Conservation (phyloP, 2,888 invertebrate species). For the Drosophila helvetica region DNA sequence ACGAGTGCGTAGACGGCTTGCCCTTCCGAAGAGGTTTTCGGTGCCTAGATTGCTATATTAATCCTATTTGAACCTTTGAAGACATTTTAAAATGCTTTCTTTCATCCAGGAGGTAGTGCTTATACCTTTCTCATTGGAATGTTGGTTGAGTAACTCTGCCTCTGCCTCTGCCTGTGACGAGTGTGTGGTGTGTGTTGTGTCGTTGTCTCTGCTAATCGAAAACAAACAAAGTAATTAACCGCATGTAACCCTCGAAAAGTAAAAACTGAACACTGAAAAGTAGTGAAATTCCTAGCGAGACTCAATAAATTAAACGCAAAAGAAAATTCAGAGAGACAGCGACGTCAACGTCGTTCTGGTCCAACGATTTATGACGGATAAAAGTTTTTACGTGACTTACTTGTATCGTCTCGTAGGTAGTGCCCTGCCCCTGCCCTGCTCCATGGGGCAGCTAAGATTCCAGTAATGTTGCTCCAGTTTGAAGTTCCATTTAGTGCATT, state of each 20-base stretch:
- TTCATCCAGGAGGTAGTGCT: background rate
- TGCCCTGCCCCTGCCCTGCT: slow-evolving; percentile 1
- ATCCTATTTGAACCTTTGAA: too few species aligned
- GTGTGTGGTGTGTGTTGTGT: background rate
- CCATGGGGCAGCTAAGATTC: slow-evolving; percentile 20
- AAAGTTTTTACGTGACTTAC: slow-evolving; percentile 76
- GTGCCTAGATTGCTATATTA: too few species aligned
- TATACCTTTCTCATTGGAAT: slow-evolving; percentile 8
- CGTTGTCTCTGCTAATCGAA: slow-evolving; percentile 43
- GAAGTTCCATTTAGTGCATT: slow-evolving; percentile 68
- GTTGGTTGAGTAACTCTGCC: slow-evolving; percentile 26
- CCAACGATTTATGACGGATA: slow-evolving; percentile 78
- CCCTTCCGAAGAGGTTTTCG: too few species aligned
- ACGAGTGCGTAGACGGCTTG: too few species aligned
- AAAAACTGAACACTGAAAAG: slow-evolving; percentile 52
- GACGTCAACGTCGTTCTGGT: slow-evolving; percentile 77
- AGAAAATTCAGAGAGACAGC: slow-evolving; percentile 45
- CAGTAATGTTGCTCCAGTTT: slow-evolving; percentile 58
- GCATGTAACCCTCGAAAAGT: slow-evolving; percentile 59
- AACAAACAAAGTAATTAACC: slow-evolving; percentile 77
- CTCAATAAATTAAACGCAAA: slow-evolving; percentile 43
- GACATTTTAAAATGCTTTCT: too few species aligned
- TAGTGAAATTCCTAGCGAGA: slow-evolving; percentile 73
- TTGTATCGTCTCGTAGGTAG: background rate
- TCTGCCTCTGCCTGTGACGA: background rate